Evolutionary conservation across 2,888 invertebrate genomes (phyloP).

Genomic region (Theodoxus fluviatilis): DNA sequence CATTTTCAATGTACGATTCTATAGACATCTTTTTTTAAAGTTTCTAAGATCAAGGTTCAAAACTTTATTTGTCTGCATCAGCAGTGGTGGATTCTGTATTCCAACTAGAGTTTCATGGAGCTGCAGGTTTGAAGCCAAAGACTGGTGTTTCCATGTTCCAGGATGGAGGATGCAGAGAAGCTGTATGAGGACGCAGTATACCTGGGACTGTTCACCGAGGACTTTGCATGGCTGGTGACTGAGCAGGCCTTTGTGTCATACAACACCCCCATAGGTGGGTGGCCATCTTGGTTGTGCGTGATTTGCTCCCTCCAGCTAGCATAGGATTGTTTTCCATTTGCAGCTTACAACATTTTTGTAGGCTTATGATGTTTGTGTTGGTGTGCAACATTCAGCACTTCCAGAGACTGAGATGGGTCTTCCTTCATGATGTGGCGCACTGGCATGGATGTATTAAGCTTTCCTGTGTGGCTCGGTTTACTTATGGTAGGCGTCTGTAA

Average conservation of each 20-base stretch:
- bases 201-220: slow-evolving; percentile 84
- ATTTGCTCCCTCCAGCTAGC: background rate
- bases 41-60: too few relatives aligned
- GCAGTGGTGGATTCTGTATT: too few relatives aligned
- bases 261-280: slow-evolving; percentile 78
- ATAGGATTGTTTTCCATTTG: too few relatives aligned
- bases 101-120: background rate
- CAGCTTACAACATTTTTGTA: too few relatives aligned
- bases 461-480: too few relatives aligned
- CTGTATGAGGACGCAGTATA: slow-evolving; percentile 84
- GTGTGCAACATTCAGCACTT: too few relatives aligned
- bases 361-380: slow-evolving; percentile 5
- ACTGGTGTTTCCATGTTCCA: slow-evolving; percentile 60
- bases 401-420: too few relatives aligned
- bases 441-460: too few relatives aligned
- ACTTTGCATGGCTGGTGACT: slow-evolving; percentile 96
- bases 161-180: slow-evolving; percentile 92
- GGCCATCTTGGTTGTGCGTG: too few relatives aligned
- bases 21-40: background rate
- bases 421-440: too few relatives aligned
- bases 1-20: too few relatives aligned
- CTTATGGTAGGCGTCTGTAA: background rate
- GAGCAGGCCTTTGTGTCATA: slow-evolving; percentile 89
- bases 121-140: background rate
- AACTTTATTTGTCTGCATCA: too few relatives aligned